Conservation (phyloP, 2,888 invertebrate genomes). For the Ormia ochracea region DNA sequence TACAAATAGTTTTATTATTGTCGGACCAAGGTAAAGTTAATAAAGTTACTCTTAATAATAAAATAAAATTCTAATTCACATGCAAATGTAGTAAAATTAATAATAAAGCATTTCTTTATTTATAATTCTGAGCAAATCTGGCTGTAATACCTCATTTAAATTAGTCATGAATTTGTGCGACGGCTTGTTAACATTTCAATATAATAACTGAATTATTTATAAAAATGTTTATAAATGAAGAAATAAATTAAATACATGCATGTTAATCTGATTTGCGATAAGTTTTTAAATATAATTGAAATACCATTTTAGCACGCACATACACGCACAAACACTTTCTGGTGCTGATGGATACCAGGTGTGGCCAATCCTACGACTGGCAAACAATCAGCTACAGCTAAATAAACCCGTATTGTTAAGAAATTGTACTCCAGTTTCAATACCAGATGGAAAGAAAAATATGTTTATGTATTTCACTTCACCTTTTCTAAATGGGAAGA, state of each 20-base stretch:
- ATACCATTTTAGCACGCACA: not conserved
- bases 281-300: not conserved
- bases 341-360: not conserved
- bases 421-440: too few species aligned
- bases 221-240: not conserved
- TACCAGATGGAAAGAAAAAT: too few species aligned
- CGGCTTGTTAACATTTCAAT: not conserved
- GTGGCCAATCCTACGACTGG: not conserved
- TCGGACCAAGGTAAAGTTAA: not conserved
- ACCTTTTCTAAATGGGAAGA: too few species aligned
- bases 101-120: not conserved
- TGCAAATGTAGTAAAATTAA: not conserved
- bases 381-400: too few species aligned
- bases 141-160: not conserved
- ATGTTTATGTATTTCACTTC: too few species aligned
- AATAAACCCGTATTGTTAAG: too few species aligned
- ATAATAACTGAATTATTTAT: not conserved
- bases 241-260: not conserved
- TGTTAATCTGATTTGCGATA: not conserved
- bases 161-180: slow-evolving; percentile 2
- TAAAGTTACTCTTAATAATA: not conserved
- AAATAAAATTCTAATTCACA: not conserved
- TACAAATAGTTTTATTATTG: not conserved
- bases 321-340: too few species aligned
- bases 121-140: not conserved